phyloP scores from a whole-genome alignment of 2,113 vertebrate species.

The Anser cygnoides region DNA sequence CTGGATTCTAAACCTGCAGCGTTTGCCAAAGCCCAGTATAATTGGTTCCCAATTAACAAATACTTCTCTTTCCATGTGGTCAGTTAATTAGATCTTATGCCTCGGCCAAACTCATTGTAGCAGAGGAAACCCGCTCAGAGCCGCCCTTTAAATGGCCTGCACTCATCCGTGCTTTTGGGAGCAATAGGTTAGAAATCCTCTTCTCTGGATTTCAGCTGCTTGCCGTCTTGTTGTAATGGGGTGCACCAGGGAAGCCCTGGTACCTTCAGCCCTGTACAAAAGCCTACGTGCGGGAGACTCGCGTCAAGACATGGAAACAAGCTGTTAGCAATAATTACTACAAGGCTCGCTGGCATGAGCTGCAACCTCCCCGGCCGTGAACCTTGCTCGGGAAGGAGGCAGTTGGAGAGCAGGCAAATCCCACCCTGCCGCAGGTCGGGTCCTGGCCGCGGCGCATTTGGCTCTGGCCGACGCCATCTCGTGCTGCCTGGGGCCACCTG shows the following conservation, averaged over 20 bases:
- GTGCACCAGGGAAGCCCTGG: neutral
- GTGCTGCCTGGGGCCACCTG: neutral
- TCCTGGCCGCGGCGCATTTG: neutral
- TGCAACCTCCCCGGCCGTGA: constrained; percentile 21
- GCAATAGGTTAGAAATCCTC: neutral
- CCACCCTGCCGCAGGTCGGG: neutral
- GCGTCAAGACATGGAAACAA: constrained; percentile 27
- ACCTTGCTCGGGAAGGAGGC: neutral
- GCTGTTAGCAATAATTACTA: constrained; percentile 60
- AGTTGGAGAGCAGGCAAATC: neutral
- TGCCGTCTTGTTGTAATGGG: neutral
- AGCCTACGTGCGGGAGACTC: neutral
- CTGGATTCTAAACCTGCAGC: neutral
- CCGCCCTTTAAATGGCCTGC: neutral
- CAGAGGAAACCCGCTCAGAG: neutral
- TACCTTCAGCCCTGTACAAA: neutral
- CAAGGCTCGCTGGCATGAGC: constrained; percentile 34
- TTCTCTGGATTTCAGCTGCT: neutral
- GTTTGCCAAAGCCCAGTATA: neutral
- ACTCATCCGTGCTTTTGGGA: neutral
- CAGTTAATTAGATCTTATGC: constrained; percentile 23
- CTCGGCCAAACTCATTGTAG: neutral
- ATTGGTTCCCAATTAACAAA: constrained; percentile 43
- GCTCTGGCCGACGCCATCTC: neutral
- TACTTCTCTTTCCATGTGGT: constrained; percentile 21